Conservation (phyloP, 2,113 vertebrate species). For the Ceyx melanurus region DNA sequence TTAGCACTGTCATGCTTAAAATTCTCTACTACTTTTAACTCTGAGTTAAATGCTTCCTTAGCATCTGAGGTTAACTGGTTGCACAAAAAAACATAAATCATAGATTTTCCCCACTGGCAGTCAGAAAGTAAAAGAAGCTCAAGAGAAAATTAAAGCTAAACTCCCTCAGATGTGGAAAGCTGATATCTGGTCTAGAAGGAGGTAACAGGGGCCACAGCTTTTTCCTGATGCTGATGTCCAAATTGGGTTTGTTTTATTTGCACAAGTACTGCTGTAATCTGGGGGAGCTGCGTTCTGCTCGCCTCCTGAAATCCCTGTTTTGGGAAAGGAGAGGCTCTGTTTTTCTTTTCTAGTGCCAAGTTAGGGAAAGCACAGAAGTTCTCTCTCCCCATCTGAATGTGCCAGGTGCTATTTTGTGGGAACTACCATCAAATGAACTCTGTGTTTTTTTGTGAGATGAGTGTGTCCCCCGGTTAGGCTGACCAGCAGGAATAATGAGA, state of each 20-base stretch:
- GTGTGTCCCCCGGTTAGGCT: background rate
- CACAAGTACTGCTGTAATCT: background rate
- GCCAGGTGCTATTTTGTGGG: background rate
- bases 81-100: background rate
- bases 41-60: background rate
- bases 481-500: accelerated
- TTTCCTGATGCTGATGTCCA: background rate
- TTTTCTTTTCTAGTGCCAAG: accelerated
- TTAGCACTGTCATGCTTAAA: background rate
- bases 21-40: background rate
- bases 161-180: accelerated
- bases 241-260: background rate
- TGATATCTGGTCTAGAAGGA: background rate
- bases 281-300: background rate
- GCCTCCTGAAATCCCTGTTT: background rate
- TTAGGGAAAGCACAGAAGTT: background rate
- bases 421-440: accelerated
- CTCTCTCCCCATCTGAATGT: accelerated
- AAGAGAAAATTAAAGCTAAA: background rate
- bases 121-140: background rate
- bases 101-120: background rate
- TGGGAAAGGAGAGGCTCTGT: background rate
- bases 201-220: background rate
- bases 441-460: background rate
- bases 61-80: background rate